Base-by-base conservation (phyloP, 2,888 invertebrate genomes). In the Hymenopus coronatus region DNA sequence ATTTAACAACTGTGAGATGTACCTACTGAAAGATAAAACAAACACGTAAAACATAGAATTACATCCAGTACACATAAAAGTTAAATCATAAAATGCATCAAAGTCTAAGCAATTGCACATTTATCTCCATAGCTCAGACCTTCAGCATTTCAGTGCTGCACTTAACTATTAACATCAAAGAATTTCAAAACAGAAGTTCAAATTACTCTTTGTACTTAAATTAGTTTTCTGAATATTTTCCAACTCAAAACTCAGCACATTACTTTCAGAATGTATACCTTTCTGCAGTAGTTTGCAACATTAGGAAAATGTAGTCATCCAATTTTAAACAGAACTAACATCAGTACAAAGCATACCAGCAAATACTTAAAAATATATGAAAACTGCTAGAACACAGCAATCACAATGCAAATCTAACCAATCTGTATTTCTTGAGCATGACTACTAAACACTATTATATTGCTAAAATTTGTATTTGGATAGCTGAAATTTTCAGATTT, bases 11-110 rank as follows among this genome's bases (percentile, higher is more conserved):
- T 88, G 84, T 89, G 88, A 89, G 90, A 90, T 89, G 90, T 81
- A 90, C 90, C 90, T 90, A 91, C 90, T 90, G 90, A 90, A 90
- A 91, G 89, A 91, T 89, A 91, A 90, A 90, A 90, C 90, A 90
- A 90, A 90, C 88, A 90, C 86, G 88, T 89, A 89, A 87, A 87
- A 87, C 46, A 89, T 30, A 89, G 27, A 88, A 89, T 46, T 83
- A 82, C 87, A 82, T 81, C 87, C 82, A 84, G 83, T 14, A 30
- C 54, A 83, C 14, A 33, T 25, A 88, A 30, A 82, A 88, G 82
- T 70, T 70, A 70, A 70, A 6, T 70, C 25, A 6, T 70, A 20
- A 70, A 70, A 70, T 70, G 54, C 54, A 70, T 70, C 40, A 40
- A 70, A 70, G 54, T 70, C 54, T 70, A 20, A 70, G 54, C 54